These are phyloP conservation scores for Himalopsyche japonica DNA, from an alignment of 2,888 invertebrate species.

Conservation along the genomic window DNA sequence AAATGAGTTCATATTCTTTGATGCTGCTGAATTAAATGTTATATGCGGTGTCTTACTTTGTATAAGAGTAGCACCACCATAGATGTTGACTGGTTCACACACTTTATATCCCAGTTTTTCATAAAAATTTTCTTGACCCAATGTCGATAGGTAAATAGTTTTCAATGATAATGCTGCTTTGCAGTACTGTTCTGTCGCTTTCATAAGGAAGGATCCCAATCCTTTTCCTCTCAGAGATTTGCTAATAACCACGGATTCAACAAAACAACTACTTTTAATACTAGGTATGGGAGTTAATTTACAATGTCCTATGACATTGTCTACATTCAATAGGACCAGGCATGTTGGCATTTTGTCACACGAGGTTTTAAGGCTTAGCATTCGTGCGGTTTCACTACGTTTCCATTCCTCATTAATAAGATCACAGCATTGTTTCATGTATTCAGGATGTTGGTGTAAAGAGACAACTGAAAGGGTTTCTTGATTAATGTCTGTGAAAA, in stretches of 20 bases:
- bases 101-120: slow-evolving; percentile 71
- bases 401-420: slow-evolving; percentile 88
- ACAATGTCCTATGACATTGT: slow-evolving; percentile 74
- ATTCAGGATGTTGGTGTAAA: slow-evolving; percentile 73
- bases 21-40: neutral
- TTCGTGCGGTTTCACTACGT: slow-evolving; percentile 76
- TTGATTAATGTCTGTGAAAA: slow-evolving; percentile 28
- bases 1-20: neutral
- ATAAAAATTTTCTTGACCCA: slow-evolving; percentile 77
- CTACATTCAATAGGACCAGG: slow-evolving; percentile 65
- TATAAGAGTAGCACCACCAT: slow-evolving; percentile 53
- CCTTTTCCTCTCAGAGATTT: slow-evolving; percentile 73
- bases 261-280: slow-evolving; percentile 71
- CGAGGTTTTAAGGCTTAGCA: slow-evolving; percentile 74
- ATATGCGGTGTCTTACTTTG: slow-evolving; percentile 29
- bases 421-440: slow-evolving; percentile 71
- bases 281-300: slow-evolving; percentile 76
- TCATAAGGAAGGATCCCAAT: slow-evolving; percentile 75
- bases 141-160: slow-evolving; percentile 70
- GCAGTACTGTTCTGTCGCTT: slow-evolving; percentile 74
- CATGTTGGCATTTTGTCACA: slow-evolving; percentile 74
- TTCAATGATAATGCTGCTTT: slow-evolving; percentile 63
- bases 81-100: slow-evolving; percentile 72
- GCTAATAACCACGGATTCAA: slow-evolving; percentile 82
- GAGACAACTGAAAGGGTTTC: slow-evolving; percentile 58